Evolutionary conservation across 2,113 vertebrate genomes (phyloP).

Genomic region (Paralichthys olivaceus): DNA sequence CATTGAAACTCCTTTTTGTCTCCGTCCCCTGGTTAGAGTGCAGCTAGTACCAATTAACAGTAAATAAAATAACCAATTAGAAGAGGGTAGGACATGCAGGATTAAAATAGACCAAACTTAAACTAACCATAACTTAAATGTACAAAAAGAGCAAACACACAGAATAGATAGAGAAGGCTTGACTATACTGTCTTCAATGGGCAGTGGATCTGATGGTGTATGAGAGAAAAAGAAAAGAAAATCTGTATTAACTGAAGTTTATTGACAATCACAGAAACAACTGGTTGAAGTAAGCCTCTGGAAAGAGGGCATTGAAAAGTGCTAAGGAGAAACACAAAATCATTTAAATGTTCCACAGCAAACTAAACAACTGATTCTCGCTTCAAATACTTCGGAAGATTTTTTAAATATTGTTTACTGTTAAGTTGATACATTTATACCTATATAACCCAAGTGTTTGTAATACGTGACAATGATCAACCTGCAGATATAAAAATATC

Average conservation of each 20-base stretch:
- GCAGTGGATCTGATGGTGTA: neutral
- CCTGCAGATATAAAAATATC: slow-evolving; percentile 1
- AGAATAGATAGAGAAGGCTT: too few relatives aligned
- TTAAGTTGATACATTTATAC: neutral
- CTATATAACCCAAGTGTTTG: neutral
- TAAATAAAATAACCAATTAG: too few relatives aligned
- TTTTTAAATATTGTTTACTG: neutral
- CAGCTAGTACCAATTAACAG: too few relatives aligned
- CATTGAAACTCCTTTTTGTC: too few relatives aligned
- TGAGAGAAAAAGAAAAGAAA: neutral
- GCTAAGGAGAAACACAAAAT: too few relatives aligned
- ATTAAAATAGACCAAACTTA: too few relatives aligned
- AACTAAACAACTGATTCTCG: neutral
- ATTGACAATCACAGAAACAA: slow-evolving; percentile 25
- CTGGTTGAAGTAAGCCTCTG: neutral
- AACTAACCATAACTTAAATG: too few relatives aligned
- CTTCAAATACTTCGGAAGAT: neutral
- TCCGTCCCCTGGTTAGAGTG: too few relatives aligned
- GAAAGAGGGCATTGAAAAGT: neutral
- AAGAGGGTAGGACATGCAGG: too few relatives aligned
- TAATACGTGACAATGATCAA: neutral
- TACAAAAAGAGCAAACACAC: too few relatives aligned
- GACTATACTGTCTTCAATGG: too few relatives aligned
- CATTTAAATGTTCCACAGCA: slow-evolving; percentile 2
- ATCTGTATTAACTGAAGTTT: slow-evolving; percentile 18